A percentile compares a stretch with the other conserved stretches of the same genome.
phyloP scores from a whole-genome alignment of 1,140 invertebrate genomes.

The Berghia stephanieae region DNA sequence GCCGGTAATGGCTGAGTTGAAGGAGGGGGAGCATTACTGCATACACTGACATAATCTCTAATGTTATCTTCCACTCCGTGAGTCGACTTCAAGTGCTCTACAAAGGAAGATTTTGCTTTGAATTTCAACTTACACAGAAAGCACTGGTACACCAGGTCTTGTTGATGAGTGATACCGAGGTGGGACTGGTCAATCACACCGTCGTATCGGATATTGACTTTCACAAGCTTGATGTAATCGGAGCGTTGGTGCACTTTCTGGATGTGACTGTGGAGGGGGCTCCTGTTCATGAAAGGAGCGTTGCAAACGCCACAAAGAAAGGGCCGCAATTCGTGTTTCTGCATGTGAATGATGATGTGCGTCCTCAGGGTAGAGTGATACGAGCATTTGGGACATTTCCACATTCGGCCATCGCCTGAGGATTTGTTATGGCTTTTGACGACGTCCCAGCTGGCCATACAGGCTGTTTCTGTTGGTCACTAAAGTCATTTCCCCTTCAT shows the following conservation, averaged over 20 bases:
- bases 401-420: constrained; percentile 40
- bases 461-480: constrained; percentile 17
- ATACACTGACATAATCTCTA: no score
- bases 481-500: no score
- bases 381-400: constrained; percentile 60
- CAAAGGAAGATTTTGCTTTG: no score
- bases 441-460: no score
- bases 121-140: no score
- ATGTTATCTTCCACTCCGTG: no score
- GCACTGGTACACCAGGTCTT: no score
- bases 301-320: constrained; percentile 53
- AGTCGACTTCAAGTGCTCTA: no score
- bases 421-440: no score
- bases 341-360: constrained; percentile 53
- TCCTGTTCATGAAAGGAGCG: constrained; percentile 50
- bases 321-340: constrained; percentile 52
- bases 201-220: constrained; percentile 44
- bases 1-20: no score
- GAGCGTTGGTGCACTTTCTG: constrained; percentile 43
- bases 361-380: constrained; percentile 47
- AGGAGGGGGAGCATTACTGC: neutral
- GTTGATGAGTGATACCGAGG: no score
- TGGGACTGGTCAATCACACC: no score
- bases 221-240: constrained; percentile 30
- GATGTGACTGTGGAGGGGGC: constrained; percentile 52